These are phyloP conservation scores for Ryuthela nishihirai DNA, from an alignment of 2,888 invertebrate genomes.

Conservation along the genomic window DNA sequence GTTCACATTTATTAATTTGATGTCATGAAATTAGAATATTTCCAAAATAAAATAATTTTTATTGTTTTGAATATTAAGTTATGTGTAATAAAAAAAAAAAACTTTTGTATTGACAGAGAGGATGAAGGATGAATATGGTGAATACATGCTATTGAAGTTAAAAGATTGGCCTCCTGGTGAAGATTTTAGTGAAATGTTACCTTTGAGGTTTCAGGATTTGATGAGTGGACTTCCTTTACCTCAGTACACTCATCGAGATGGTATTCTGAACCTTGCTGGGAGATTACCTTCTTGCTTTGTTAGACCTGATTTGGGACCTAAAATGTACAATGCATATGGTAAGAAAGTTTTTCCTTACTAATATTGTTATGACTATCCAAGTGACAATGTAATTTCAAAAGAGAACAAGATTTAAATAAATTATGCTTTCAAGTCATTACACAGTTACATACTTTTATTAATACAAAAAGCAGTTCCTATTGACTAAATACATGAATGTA, in stretches of 20 bases:
- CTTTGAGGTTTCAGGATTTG: slow-evolving; percentile 76
- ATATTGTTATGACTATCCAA: no score
- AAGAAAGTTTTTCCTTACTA: not conserved
- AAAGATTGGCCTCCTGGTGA: slow-evolving; percentile 98
- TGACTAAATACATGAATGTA: no score
- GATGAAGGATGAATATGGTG: slow-evolving; percentile 41
- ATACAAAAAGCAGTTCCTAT: no score
- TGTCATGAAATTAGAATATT: not conserved
- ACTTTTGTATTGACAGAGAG: slow-evolving; percentile 6
- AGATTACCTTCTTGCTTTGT: slow-evolving; percentile 89
- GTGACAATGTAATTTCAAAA: no score
- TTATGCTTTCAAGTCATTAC: no score
- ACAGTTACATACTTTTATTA: no score
- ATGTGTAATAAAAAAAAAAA: not conserved
- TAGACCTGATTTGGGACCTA: slow-evolving; percentile 91
- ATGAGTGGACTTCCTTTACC: slow-evolving; percentile 83
- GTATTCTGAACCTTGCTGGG: slow-evolving; percentile 82
- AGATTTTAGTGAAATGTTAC: slow-evolving; percentile 79
- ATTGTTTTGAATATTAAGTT: not conserved
- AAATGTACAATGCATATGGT: slow-evolving; percentile 96
- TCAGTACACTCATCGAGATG: slow-evolving; percentile 86
- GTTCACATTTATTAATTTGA: not conserved
- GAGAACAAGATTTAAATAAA: no score
- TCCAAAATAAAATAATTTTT: not conserved
- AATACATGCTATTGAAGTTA: slow-evolving; percentile 81